Conservation (phyloP, 2,888 invertebrate genomes). For the Seira musarum region DNA sequence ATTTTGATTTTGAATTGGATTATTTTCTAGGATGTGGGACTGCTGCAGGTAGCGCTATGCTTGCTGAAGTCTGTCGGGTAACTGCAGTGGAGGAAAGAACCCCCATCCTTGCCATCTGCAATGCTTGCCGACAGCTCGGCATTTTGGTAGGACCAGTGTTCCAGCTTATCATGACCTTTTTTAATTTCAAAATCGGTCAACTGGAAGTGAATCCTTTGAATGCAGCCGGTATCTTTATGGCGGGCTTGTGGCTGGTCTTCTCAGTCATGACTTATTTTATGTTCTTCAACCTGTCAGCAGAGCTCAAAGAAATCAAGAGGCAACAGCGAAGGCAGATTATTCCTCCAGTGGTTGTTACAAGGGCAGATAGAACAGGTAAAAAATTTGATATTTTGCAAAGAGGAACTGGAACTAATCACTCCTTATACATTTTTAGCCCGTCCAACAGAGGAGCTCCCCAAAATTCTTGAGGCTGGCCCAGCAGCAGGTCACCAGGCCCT, state of each 20-base stretch:
- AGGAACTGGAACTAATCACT: too few species aligned
- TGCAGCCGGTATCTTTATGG: conserved; percentile 73
- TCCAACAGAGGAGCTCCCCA: conserved; percentile 26
- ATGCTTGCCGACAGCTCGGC: conserved; percentile 73
- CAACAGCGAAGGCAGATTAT: conserved; percentile 49
- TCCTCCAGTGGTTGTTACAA: too few species aligned
- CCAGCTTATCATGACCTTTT: conserved; percentile 71
- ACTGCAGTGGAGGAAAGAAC: conserved; percentile 72
- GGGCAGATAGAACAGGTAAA: too few species aligned
- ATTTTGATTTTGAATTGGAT: too few species aligned
- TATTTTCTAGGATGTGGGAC: conserved; percentile 70
- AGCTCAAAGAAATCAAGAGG: conserved; percentile 49
- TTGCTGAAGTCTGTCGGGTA: conserved; percentile 73
- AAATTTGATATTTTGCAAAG: too few species aligned
- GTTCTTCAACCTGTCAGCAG: conserved; percentile 65
- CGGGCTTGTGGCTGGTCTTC: conserved; percentile 71
- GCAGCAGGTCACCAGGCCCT: conserved; percentile 38
- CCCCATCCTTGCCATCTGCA: conserved; percentile 72
- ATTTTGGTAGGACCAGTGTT: conserved; percentile 73
- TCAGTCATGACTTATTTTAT: conserved; percentile 60
- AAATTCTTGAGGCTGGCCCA: conserved; percentile 30
- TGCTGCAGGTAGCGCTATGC: conserved; percentile 70
- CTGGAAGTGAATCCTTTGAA: conserved; percentile 72
- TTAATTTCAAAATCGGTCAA: conserved; percentile 70
- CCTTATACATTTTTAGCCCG: too few species aligned